Base-by-base conservation (phyloP, 92 coral and sea anemone species). In the Heteractis magnifica region DNA sequence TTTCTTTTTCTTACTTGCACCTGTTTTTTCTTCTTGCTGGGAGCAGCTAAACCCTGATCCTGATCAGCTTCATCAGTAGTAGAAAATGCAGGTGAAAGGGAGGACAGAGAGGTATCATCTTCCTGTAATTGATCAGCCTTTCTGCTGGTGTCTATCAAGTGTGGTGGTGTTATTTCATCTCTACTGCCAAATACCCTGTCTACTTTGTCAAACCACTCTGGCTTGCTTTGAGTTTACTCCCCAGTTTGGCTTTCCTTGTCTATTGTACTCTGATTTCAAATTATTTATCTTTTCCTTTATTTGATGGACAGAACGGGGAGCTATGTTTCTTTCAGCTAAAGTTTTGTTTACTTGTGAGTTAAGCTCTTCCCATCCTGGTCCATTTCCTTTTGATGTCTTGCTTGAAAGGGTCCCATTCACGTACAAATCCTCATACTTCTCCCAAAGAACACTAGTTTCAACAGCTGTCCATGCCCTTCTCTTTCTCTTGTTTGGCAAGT, bases 311-410 rank as follows among this genome's bases (percentile, higher is more conserved):
- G 83, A 15, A 50, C 75, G 83, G 4, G 83, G 83, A 12, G 83
- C 55, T 49, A 79, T 79, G 83, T 79, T 79, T 62, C 83, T 34
- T 48, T 79, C 74, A 79, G 53, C 59, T 12, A 58, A 19, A 0
- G 73, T 52, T 62, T 79, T 79, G 83, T 56, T 79, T 41, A 79
- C 52, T 2, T 59, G 53, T 34, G 18, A 9, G 4, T 9, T 10
- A 0, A 79, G 74, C 1, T 49, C 75, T 59, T 50, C 83, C 83
- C 83, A 79, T 41, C n/a, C 74, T 26, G 55, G 73, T 0, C 83
- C 75, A 68, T 79, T 79, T 10, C 10, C 83, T 58, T 79, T 79
- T 60, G 83, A 79, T 2, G 83, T 79, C 59, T 79, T 79, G 73
- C 83, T 79, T 26, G 83, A 56, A 4, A 79, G 55, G 10, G 73